These are phyloP conservation scores for Notothenia rossii DNA, from an alignment of 2,113 vertebrate genomes.

Conservation along the genomic window DNA sequence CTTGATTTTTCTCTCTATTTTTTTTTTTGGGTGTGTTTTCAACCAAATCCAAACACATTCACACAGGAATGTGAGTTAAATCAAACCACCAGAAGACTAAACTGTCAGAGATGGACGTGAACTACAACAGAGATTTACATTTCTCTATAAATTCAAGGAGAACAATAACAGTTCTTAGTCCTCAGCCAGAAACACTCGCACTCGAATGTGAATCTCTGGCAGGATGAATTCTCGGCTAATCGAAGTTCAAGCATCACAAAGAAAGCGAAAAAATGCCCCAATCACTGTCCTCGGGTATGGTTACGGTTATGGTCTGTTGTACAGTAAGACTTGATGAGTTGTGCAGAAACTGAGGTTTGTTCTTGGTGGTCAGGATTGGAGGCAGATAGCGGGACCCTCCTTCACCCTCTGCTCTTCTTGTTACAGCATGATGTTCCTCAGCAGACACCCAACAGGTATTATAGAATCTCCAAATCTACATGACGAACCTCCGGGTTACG, in stretches of 20 bases:
- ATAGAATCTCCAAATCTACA: slow-evolving; percentile 97
- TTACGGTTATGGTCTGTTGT: slow-evolving; percentile 18
- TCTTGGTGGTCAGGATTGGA: slow-evolving; percentile 32
- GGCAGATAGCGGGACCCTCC: slow-evolving; percentile 37
- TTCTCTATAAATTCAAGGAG: slow-evolving; percentile 20
- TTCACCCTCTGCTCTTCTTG: slow-evolving; percentile 24
- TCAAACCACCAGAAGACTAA: not conserved
- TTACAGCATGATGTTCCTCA: slow-evolving; percentile 15
- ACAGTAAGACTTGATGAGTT: slow-evolving; percentile 71
- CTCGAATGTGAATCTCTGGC: slow-evolving; percentile 17
- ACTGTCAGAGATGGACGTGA: slow-evolving; percentile 6
- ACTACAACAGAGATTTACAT: not conserved
- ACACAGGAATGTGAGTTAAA: slow-evolving; percentile 52
- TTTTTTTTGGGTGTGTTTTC: slow-evolving; percentile 11
- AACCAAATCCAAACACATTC: slow-evolving; percentile 41
- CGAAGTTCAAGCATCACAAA: slow-evolving; percentile 23
- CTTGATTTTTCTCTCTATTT: not conserved
- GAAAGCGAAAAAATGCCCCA: not conserved
- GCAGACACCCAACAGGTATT: slow-evolving; percentile 42
- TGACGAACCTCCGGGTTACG: slow-evolving; percentile 97
- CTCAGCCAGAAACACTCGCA: slow-evolving; percentile 19
- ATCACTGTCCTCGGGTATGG: not conserved
- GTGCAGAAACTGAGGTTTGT: slow-evolving; percentile 38
- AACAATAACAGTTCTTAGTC: slow-evolving; percentile 18
- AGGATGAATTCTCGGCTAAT: slow-evolving; percentile 6